Evolutionary conservation across 2,113 vertebrate genomes (phyloP).

Genomic region (Brienomyrus brachyistius): DNA sequence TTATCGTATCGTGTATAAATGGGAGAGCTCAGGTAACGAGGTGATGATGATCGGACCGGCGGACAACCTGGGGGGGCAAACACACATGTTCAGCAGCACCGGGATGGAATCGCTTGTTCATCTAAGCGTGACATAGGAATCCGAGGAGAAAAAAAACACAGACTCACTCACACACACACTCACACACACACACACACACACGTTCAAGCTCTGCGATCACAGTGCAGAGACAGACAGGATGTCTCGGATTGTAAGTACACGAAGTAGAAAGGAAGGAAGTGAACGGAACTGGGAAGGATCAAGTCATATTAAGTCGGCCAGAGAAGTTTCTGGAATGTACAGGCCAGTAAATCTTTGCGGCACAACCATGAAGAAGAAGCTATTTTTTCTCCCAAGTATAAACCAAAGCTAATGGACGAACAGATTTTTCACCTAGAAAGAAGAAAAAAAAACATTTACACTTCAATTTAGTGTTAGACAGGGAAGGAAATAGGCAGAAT

Average conservation of each 20-base stretch:
- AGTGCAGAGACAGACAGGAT: conserved; percentile 1
- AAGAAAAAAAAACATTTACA: neutral
- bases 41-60: neutral
- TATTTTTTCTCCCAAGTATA: neutral
- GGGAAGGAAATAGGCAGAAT: neutral
- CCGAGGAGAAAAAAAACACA: neutral
- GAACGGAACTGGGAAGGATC: neutral
- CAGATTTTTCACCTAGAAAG: neutral
- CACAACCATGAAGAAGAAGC: neutral
- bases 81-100: neutral
- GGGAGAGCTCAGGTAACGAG: neutral
- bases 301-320: neutral
- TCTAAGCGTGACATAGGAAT: too few relatives aligned
- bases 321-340: conserved; percentile 19
- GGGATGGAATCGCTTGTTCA: neutral
- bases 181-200: neutral
- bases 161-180: neutral
- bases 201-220: neutral
- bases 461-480: neutral
- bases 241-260: neutral
- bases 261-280: neutral
- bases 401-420: neutral
- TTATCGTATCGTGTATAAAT: neutral
- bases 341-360: neutral
- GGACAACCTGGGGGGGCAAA: neutral